phyloP scores from a whole-genome alignment of 2,888 invertebrate genomes.

The Drosophila pseudotakahashii region DNA sequence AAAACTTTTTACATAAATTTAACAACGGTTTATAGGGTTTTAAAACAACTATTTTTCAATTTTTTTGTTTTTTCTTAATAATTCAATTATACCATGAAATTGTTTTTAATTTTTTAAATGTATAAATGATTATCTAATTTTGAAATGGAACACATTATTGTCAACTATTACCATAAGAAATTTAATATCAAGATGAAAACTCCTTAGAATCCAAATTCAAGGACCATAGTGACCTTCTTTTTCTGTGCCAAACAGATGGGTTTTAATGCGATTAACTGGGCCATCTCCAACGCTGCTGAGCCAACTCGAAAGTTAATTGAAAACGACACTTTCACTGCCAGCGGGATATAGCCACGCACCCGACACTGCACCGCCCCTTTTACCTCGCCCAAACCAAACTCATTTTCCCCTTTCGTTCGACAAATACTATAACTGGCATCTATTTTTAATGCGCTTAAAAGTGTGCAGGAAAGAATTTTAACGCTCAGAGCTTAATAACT shows the following conservation, averaged over 20 bases:
- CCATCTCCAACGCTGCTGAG: slow-evolving; percentile 10
- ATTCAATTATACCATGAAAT: no score
- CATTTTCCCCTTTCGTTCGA: slow-evolving; percentile 7
- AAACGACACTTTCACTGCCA: slow-evolving; percentile 49
- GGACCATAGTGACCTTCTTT: slow-evolving; percentile 7
- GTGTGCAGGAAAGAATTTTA: slow-evolving; percentile 55
- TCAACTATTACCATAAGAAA: no score
- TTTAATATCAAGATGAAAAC: slow-evolving; percentile 3
- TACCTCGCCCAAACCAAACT: not conserved
- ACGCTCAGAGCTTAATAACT: slow-evolving; percentile 67
- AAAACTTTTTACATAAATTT: no score
- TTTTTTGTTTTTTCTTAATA: no score
- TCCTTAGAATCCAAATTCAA: not conserved
- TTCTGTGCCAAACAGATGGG: slow-evolving; percentile 18
- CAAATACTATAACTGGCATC: slow-evolving; percentile 42
- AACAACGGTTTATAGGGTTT: no score
- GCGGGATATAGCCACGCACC: slow-evolving; percentile 1
- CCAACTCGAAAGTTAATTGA: slow-evolving; percentile 44
- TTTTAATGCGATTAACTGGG: slow-evolving; percentile 44
- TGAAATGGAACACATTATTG: no score
- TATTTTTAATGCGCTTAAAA: slow-evolving; percentile 73
- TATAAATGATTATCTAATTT: no score
- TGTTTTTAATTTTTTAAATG: no score
- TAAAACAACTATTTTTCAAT: no score
- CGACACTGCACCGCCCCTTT: not conserved